Evolutionary conservation across 2,797 vertebrate genomes (phyloP).

Genomic region (Eutrigla gurnardus): DNA sequence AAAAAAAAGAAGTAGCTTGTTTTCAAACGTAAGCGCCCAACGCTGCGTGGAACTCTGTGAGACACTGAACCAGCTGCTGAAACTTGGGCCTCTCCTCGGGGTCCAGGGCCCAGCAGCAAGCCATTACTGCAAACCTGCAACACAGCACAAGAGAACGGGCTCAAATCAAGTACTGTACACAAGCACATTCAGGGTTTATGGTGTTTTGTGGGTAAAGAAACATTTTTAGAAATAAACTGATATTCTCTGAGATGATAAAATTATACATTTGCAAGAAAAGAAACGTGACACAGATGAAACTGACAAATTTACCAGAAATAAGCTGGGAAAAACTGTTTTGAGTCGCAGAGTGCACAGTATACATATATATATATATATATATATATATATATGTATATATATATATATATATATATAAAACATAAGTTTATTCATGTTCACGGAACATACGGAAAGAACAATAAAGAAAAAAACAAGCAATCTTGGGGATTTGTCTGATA

Average conservation of each 20-base stretch:
- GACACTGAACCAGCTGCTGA: constrained; percentile 98
- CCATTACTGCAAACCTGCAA: constrained; percentile 98
- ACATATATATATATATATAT: no score
- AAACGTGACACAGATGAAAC: no score
- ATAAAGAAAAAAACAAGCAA: background rate
- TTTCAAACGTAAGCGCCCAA: constrained; percentile 96
- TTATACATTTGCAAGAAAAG: background rate
- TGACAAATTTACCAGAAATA: no score
- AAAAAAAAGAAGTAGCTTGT: background rate
- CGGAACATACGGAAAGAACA: background rate
- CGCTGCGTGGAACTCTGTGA: constrained; percentile 97
- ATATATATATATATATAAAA: no score
- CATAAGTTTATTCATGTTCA: background rate
- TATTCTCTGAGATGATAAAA: background rate
- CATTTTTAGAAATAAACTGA: background rate
- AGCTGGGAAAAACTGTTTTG: no score
- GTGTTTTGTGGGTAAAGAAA: background rate
- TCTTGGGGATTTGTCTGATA: background rate
- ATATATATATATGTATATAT: no score
- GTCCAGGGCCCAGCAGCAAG: constrained; percentile 98
- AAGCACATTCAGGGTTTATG: background rate
- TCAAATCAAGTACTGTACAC: background rate
- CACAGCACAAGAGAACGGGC: background rate
- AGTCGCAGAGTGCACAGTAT: no score
- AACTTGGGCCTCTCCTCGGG: constrained; percentile 98